Base-by-base conservation (phyloP, 1,140 invertebrate species). In the Bicyclus anynana region DNA sequence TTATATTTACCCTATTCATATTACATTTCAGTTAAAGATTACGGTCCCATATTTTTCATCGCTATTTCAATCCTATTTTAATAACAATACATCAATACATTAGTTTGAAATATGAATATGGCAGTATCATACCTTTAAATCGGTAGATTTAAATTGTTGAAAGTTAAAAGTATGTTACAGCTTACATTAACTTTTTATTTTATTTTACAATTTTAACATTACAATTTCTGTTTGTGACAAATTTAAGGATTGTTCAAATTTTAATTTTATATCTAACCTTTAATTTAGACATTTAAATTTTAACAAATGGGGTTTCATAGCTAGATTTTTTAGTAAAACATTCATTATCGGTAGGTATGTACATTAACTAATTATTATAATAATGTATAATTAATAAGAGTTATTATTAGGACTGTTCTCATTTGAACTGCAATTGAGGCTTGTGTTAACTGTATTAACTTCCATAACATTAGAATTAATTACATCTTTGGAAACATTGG, bases 351-450 rank as follows among this genome's bases (percentile, higher is more conserved):
- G n/a, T n/a, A n/a, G n/a, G n/a, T n/a, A n/a, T n/a, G 3, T 33
- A 33, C n/a, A 33, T 12, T 23, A 23, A 23, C 33, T 26, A 53
- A 21, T 62, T 50, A 54, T 62, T 55, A 54, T 35, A 46, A 35
- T 47, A 47, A 50, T 10, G 10, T 12, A 42, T 20, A 44, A 48
- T 9, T 48, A 84, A 72, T 74, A 70, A 54, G 77, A 83, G 64
- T 85, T 85, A 48, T 84, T 85, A 74, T 87, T 85, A 61, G 80
- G 74, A 71, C 81, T 84, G 58, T 74, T 72, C 60, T 80, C 66
- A 64, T 80, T 77, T 29, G 78, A 73, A 66, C 62, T 73, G 52
- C 56, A 67, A 29, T 69, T 56, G 52, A 70, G 12, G 70, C 65
- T 74, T 49, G 69, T 72, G 29, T 75, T 69, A 14, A 59, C 56